Conservation (phyloP, 2,888 invertebrate genomes). For the Gymnoscelis rufifasciata region DNA sequence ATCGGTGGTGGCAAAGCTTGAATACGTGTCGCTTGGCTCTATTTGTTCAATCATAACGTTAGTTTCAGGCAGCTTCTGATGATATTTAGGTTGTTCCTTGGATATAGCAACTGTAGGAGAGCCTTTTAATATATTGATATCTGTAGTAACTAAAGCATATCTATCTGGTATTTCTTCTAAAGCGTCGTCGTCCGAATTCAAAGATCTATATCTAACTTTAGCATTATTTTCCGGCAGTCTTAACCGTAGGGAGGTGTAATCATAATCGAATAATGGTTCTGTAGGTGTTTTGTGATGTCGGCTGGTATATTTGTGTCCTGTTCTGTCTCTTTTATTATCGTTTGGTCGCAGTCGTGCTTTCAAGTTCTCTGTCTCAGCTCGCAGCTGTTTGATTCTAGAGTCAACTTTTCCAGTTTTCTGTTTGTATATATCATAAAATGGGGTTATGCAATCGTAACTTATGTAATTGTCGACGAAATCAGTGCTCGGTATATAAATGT, state of each 20-base stretch:
- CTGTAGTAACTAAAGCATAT: too few relatives aligned
- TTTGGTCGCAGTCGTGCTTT: neutral
- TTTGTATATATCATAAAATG: neutral
- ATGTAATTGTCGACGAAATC: neutral
- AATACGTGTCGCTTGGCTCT: too few relatives aligned
- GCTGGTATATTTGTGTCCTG: neutral
- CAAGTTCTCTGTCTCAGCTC: neutral
- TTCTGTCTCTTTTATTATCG: neutral
- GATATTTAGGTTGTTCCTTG: too few relatives aligned
- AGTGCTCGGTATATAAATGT: neutral
- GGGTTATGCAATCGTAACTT: neutral
- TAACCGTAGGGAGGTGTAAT: neutral
- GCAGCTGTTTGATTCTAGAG: neutral
- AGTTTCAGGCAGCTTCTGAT: too few relatives aligned
- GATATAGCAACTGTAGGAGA: too few relatives aligned
- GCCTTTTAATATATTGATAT: too few relatives aligned
- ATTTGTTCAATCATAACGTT: too few relatives aligned
- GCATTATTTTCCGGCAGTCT: too few relatives aligned
- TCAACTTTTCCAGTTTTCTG: neutral
- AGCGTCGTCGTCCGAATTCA: too few relatives aligned
- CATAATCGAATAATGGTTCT: neutral
- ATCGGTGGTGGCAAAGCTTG: too few relatives aligned
- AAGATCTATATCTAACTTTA: too few relatives aligned
- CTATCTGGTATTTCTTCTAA: too few relatives aligned
- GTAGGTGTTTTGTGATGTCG: neutral